Conservation (phyloP, 2,113 vertebrate genomes). For the Haplochromis vanheusdeni region DNA sequence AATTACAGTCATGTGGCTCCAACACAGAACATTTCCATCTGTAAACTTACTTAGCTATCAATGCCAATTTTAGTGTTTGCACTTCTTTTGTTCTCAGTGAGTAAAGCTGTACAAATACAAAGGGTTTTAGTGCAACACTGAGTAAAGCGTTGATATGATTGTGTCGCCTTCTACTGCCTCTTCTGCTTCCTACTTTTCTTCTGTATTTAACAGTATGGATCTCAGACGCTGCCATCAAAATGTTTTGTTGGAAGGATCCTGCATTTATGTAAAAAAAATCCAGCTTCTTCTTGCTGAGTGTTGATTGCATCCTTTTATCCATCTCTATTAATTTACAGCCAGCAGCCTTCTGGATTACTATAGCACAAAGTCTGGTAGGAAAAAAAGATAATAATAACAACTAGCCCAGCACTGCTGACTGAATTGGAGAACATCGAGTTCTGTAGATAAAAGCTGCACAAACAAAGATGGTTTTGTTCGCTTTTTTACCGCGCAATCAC, state of each 20-base stretch:
- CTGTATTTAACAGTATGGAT: background rate
- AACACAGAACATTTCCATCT: conserved; percentile 1
- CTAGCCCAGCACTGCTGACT: background rate
- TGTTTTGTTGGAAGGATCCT: background rate
- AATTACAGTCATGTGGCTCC: conserved; percentile 21
- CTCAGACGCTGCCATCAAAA: background rate
- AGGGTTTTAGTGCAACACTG: background rate
- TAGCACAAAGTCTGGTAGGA: background rate
- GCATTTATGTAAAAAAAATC: background rate
- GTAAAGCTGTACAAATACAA: background rate
- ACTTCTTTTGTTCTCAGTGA: conserved; percentile 4
- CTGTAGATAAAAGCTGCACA: background rate
- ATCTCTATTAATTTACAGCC: background rate
- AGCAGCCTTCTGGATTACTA: background rate
- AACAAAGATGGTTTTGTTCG: background rate
- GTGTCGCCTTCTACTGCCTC: background rate
- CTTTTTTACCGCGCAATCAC: background rate
- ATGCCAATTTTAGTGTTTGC: conserved; percentile 2
- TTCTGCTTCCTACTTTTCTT: background rate
- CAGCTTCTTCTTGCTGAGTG: background rate
- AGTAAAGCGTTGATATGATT: background rate
- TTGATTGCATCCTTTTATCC: background rate
- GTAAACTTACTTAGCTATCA: background rate
- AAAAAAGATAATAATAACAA: background rate
- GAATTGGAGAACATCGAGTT: background rate